phyloP scores from a whole-genome alignment of 2,888 invertebrate species.

The Brenthis daphne region DNA sequence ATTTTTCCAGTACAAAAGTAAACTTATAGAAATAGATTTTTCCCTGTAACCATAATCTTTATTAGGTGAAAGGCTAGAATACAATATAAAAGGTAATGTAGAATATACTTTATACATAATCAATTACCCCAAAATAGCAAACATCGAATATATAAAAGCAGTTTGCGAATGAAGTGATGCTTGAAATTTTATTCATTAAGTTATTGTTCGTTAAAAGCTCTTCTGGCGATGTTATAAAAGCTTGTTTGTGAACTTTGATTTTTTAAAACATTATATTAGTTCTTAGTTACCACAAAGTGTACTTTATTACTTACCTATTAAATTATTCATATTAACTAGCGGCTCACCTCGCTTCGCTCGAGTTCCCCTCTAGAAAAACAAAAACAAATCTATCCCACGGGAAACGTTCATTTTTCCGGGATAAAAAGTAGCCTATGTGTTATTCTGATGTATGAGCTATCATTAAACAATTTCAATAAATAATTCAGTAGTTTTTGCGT shows the following conservation, averaged over 20 bases:
- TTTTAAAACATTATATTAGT: background rate
- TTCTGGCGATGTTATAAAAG: background rate
- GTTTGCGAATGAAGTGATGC: background rate
- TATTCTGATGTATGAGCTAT: no score
- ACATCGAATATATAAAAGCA: background rate
- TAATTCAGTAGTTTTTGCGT: no score
- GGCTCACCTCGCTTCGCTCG: no score
- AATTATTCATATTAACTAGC: no score
- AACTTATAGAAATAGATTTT: no score
- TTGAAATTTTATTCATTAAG: constrained; percentile 3
- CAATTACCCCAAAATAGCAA: background rate
- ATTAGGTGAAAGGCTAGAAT: background rate
- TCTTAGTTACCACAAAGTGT: background rate
- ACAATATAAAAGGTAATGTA: background rate
- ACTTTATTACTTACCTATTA: no score
- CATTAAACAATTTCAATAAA: no score
- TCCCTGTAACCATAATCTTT: background rate
- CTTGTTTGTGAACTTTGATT: background rate
- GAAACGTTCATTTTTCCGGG: no score
- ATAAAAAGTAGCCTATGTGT: no score
- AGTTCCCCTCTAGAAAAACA: no score
- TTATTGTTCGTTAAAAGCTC: constrained; percentile 4
- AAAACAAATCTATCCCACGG: no score
- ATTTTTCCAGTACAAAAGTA: no score
- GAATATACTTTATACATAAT: background rate